phyloP scores from a whole-genome alignment of 1,140 invertebrate species.

The Zaprionus ghesquierei region DNA sequence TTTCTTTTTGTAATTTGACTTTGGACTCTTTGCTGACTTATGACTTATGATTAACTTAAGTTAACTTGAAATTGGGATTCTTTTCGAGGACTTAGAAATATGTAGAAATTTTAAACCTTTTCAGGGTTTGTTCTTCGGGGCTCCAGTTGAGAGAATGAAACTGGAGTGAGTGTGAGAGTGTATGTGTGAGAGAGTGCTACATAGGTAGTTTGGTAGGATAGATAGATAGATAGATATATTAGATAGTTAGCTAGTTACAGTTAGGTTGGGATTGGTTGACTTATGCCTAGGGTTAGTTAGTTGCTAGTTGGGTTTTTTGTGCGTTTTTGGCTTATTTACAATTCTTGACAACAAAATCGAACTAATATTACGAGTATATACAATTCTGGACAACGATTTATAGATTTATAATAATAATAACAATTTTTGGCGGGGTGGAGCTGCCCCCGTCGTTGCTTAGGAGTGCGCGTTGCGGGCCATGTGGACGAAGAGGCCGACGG shows the following conservation, averaged over 20 bases:
- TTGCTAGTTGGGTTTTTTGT: slow-evolving; percentile 20
- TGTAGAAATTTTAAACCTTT: slow-evolving; percentile 74
- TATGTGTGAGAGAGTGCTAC: slow-evolving; percentile 14
- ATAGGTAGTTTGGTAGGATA: slow-evolving; percentile 7
- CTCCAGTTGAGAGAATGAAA: slow-evolving; percentile 16
- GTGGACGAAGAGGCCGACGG: slow-evolving; percentile 95
- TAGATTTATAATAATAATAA: slow-evolving; percentile 66
- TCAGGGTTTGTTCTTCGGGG: slow-evolving; percentile 63
- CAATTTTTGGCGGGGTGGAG: slow-evolving; percentile 28
- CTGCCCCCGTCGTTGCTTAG: slow-evolving; percentile 69
- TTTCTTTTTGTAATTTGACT: slow-evolving; percentile 57
- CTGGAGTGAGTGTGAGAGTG: slow-evolving; percentile 8
- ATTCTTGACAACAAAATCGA: slow-evolving; percentile 76
- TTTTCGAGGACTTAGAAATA: slow-evolving; percentile 11
- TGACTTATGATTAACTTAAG: slow-evolving; percentile 53
- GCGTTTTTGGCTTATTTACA: slow-evolving; percentile 59
- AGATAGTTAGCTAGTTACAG: slow-evolving; percentile 24
- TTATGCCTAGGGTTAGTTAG: slow-evolving; percentile 60
- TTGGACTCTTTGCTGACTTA: slow-evolving; percentile 69
- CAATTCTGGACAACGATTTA: slow-evolving; percentile 78
- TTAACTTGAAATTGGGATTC: slow-evolving; percentile 15
- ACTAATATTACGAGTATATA: slow-evolving; percentile 70
- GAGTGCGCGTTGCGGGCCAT: slow-evolving; percentile 92
- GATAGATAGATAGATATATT: slow-evolving; percentile 13
- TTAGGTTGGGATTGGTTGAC: slow-evolving; percentile 33